phyloP scores from a whole-genome alignment of 1,140 invertebrate genomes.

The Pseudomyrmex concolor region DNA sequence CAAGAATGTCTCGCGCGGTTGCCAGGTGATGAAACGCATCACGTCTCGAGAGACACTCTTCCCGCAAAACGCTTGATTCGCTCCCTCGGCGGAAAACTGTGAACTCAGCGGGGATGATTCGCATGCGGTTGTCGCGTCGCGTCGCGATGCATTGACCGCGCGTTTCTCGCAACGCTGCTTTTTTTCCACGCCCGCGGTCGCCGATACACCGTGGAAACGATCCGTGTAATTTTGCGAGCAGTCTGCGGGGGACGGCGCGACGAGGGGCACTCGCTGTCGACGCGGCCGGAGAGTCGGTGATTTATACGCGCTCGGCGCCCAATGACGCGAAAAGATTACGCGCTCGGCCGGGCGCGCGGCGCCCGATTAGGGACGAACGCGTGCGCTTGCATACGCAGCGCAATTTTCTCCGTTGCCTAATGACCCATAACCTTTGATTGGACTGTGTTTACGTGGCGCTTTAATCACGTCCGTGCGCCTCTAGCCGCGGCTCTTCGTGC shows the following conservation, averaged over 20 bases:
- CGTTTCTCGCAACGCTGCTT: neutral
- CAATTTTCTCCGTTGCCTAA: slow-evolving; percentile 83
- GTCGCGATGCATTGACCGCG: slow-evolving; percentile 7
- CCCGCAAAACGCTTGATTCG: neutral
- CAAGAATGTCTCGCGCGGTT: neutral
- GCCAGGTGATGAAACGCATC: neutral
- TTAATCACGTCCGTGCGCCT: slow-evolving; percentile 54
- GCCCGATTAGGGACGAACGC: slow-evolving; percentile 66
- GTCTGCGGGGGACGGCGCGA: slow-evolving; percentile 49
- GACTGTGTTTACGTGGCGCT: slow-evolving; percentile 79
- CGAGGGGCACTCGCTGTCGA: slow-evolving; percentile 61
- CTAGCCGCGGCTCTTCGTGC: neutral
- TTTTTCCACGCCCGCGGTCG: slow-evolving; percentile 1
- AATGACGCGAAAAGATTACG: slow-evolving; percentile 84
- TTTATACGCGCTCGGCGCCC: slow-evolving; percentile 77
- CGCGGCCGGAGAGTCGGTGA: slow-evolving; percentile 68
- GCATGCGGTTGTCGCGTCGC: neutral
- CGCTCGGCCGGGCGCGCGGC: slow-evolving; percentile 63
- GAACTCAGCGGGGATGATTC: slow-evolving; percentile 8
- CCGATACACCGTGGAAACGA: slow-evolving; percentile 71
- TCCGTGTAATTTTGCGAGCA: slow-evolving; percentile 75
- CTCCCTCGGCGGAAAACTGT: neutral
- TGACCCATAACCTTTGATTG: slow-evolving; percentile 84
- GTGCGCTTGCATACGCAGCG: slow-evolving; percentile 78
- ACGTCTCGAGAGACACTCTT: neutral